phyloP scores from a whole-genome alignment of 2,888 invertebrate species.

The Lapara coniferarum region DNA sequence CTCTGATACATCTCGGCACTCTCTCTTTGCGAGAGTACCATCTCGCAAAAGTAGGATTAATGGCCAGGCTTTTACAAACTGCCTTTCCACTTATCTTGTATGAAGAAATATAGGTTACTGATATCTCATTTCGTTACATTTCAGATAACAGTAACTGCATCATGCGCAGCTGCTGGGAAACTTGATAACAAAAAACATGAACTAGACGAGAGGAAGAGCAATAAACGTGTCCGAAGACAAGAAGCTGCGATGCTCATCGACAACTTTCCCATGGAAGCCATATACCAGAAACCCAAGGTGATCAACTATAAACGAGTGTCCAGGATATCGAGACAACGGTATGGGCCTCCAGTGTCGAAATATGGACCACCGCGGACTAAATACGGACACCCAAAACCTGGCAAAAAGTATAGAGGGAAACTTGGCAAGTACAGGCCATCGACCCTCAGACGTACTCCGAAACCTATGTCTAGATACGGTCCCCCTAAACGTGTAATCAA shows the following conservation, averaged over 20 bases:
- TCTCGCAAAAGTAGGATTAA: too few species aligned
- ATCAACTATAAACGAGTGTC: slow-evolving; percentile 57
- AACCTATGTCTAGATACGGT: slow-evolving; percentile 50
- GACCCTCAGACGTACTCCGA: slow-evolving; percentile 45
- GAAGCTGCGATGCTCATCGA: slow-evolving; percentile 63
- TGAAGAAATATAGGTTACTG: too few species aligned
- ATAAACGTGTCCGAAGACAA: slow-evolving; percentile 51
- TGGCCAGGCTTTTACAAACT: too few species aligned
- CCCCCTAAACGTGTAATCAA: slow-evolving; percentile 45
- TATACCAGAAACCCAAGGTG: slow-evolving; percentile 56
- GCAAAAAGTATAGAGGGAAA: slow-evolving; percentile 55
- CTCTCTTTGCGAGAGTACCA: too few species aligned
- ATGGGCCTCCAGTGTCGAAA: slow-evolving; percentile 47
- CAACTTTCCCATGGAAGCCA: slow-evolving; percentile 51
- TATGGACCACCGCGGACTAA: slow-evolving; percentile 54
- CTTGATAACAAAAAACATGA: slow-evolving; percentile 37
- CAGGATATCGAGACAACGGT: slow-evolving; percentile 49
- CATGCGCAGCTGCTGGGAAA: slow-evolving; percentile 48
- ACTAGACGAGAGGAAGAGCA: slow-evolving; percentile 38
- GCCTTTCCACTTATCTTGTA: too few species aligned
- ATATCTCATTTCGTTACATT: slow-evolving; percentile 38
- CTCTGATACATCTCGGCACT: too few species aligned
- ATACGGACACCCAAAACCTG: slow-evolving; percentile 48
- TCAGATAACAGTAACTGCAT: slow-evolving; percentile 65
- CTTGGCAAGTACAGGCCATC: slow-evolving; percentile 48